Evolutionary conservation across 2,113 vertebrate genomes (phyloP), one percentile per base, ranked within the genome.

Genomic region (Stigmatopora argus): DNA sequence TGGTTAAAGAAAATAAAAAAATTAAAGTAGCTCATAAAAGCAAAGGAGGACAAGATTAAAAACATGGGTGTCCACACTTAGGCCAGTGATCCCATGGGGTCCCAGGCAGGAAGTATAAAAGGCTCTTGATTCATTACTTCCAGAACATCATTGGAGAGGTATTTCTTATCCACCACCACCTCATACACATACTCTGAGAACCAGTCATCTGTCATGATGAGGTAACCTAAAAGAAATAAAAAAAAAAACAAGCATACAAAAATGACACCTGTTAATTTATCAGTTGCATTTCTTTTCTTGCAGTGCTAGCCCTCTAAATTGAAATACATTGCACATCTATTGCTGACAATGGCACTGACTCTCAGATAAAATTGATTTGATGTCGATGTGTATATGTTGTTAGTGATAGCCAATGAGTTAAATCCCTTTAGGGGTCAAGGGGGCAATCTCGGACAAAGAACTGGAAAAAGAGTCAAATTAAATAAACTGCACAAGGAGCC

Each of bases 121-220:
- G 95, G 93, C 1, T 97, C 92, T 85, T 98, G 92, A 66, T 95
- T 83, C 84, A 97, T 89, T 76, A 99, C 94, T 0, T 93, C 93
- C 75, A 96, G 71, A 81, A 97, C 79, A 0, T 96, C 94, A 35
- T 88, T 60, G 0, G 93, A 45, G 44, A 98, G 84, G 4, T 92
- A 89, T 83, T 88, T 95, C 90, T 89, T 96, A 84, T 99, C 97
- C 82, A 96, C 94, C 81, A 99, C 96, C 55, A 99, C 95, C 74
- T 99, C 97, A 0, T 98, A 99, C 35, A 99, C 94, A 0, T 95
- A 98, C 78, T 99, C 95, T 0, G 95, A 95, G 87, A 98, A 99
- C 97, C 97, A 99, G 7, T 98, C 95, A 0, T 99, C 96, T 0
- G 94, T 95, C 94, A 99, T 98, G 87, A 96, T 94, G 69, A 99